Evolutionary conservation across 2,888 invertebrate genomes (phyloP).

Genomic region (Dynastes hyllus): DNA sequence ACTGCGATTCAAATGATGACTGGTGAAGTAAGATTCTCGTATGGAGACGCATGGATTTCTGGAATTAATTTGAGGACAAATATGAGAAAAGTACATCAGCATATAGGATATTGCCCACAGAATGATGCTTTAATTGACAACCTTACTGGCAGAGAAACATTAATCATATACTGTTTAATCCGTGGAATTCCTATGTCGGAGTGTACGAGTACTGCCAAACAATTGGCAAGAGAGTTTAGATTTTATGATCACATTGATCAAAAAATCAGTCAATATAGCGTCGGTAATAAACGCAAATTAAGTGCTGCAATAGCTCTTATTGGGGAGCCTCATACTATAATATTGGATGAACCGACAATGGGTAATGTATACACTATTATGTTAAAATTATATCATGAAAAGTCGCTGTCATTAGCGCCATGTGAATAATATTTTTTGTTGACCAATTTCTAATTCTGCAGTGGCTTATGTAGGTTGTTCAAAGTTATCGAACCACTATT

Average conservation of each 20-base stretch:
- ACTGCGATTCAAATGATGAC: constrained; percentile 91
- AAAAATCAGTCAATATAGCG: constrained; percentile 70
- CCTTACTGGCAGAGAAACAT: constrained; percentile 73
- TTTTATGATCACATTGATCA: constrained; percentile 70
- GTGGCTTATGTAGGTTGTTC: too few species aligned
- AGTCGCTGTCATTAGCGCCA: too few species aligned
- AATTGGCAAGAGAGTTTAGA: constrained; percentile 69
- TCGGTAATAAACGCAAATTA: constrained; percentile 75
- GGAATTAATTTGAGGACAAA: constrained; percentile 68
- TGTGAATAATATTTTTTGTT: too few species aligned
- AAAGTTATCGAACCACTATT: too few species aligned
- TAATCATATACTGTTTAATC: constrained; percentile 72
- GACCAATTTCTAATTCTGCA: not conserved
- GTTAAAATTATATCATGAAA: too few species aligned
- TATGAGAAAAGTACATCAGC: constrained; percentile 75
- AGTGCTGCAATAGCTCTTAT: constrained; percentile 74
- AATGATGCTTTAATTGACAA: constrained; percentile 75
- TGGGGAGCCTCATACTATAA: constrained; percentile 74
- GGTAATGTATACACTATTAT: constrained; percentile 64
- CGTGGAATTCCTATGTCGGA: constrained; percentile 69
- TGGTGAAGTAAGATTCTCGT: constrained; percentile 82
- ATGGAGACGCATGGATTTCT: constrained; percentile 80
- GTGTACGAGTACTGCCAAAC: constrained; percentile 63
- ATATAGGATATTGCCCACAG: constrained; percentile 77
- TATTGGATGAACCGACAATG: constrained; percentile 74